A percentile compares a stretch with the other conserved stretches of the same genome.
Conservation (phyloP, 2,888 invertebrate genomes). For the Drosophila fungiperda region DNA sequence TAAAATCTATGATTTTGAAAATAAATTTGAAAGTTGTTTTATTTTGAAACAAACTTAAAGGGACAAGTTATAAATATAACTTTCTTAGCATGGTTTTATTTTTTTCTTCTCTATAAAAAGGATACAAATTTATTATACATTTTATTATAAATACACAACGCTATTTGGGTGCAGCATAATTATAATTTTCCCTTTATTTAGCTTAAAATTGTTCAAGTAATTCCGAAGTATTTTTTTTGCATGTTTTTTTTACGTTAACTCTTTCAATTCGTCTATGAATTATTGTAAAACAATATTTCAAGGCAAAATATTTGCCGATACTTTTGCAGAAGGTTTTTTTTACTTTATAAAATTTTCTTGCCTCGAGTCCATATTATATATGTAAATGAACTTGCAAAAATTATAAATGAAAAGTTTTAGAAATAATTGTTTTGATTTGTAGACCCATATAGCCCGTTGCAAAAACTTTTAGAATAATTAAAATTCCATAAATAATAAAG, state of each 20-base stretch:
- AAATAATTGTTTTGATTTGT: not conserved
- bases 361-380: not conserved
- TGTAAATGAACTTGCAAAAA: not conserved
- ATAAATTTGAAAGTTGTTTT: conserved; percentile 5
- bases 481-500: conserved; percentile 1
- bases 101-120: not conserved
- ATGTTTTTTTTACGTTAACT: too few species aligned
- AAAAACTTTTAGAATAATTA: not conserved
- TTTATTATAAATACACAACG: too few species aligned
- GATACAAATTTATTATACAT: not conserved
- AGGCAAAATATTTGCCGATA: not conserved
- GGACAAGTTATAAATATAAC: not conserved
- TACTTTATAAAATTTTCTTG: not conserved
- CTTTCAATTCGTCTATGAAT: too few species aligned
- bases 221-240: too few species aligned
- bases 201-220: too few species aligned
- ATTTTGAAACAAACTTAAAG: not conserved
- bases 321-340: not conserved
- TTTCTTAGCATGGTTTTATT: not conserved
- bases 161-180: too few species aligned
- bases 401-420: not conserved
- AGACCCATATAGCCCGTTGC: too few species aligned
- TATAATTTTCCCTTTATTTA: not conserved
- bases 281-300: not conserved
- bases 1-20: conserved; percentile 72